Conservation (phyloP, 2,113 vertebrate genomes). For the Hemichromis elongatus region DNA sequence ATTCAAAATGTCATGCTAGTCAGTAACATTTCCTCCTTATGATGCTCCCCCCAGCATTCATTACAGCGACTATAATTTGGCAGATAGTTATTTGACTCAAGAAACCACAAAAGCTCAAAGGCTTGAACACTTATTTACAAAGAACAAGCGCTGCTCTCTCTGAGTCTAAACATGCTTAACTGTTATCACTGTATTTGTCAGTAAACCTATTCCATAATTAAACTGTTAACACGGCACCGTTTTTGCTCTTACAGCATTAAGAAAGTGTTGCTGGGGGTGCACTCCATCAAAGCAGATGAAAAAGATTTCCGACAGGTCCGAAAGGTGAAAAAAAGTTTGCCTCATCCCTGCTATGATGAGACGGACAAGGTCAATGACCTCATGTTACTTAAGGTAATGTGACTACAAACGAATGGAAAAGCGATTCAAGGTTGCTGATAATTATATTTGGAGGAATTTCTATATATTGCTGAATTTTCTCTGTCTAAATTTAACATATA, state of each 20-base stretch:
- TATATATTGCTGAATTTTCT: not conserved
- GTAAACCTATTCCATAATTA: not conserved
- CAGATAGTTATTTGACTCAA: not conserved
- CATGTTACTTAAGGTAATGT: slow-evolving; percentile 66
- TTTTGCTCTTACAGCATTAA: not conserved
- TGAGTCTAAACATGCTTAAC: not conserved
- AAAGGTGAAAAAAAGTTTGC: not conserved
- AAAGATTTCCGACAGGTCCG: slow-evolving; percentile 4
- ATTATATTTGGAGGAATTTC: not conserved
- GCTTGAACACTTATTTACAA: not conserved
- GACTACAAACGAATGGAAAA: not conserved
- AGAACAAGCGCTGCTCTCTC: not conserved
- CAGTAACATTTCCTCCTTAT: not conserved
- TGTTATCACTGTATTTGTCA: not conserved
- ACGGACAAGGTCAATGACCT: slow-evolving; percentile 39
- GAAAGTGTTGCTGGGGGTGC: slow-evolving; percentile 58
- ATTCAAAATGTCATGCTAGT: not conserved
- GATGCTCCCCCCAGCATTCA: not conserved
- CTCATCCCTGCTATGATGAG: slow-evolving; percentile 36
- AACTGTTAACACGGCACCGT: not conserved
- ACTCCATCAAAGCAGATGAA: slow-evolving; percentile 29
- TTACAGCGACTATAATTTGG: not conserved
- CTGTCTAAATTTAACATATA: rapidly evolving
- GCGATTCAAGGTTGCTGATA: not conserved
- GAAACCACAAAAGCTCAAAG: not conserved